Conservation (phyloP, 2,797 vertebrate species). For the Smutsia temminckii region DNA sequence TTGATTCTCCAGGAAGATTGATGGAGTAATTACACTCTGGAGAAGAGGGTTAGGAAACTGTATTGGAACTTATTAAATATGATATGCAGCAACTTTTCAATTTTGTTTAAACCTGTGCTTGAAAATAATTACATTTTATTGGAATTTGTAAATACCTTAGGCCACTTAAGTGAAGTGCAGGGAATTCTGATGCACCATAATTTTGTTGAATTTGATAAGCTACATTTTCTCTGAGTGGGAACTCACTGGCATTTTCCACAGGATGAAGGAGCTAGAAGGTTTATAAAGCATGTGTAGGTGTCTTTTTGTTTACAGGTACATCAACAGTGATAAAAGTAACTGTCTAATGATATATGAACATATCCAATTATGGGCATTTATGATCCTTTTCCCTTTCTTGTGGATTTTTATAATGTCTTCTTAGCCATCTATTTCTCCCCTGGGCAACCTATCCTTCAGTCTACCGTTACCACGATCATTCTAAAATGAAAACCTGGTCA, state of each 20-base stretch:
- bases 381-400: not conserved
- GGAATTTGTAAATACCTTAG: slow-evolving; percentile 32
- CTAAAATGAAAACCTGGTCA: not conserved
- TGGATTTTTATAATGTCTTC: not conserved
- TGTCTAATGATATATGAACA: not conserved
- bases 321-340: not conserved
- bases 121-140: slow-evolving; percentile 58
- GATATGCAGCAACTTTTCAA: not conserved
- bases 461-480: not conserved
- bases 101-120: slow-evolving; percentile 51
- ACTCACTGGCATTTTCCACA: too few relatives aligned
- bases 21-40: slow-evolving; percentile 26
- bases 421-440: not conserved
- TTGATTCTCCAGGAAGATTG: not conserved
- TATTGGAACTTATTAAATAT: slow-evolving; percentile 18
- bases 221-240: fast-evolving
- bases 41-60: slow-evolving; percentile 3
- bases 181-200: not conserved
- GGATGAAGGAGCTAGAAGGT: not conserved
- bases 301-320: fast-evolving
- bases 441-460: not conserved
- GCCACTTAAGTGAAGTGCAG: not conserved
- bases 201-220: not conserved
- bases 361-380: not conserved
- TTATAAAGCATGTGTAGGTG: not conserved